Evolutionary conservation across 1,140 invertebrate species (phyloP), one percentile per base, ranked within the genome.

Genomic region (Drosophila subobscura): DNA sequence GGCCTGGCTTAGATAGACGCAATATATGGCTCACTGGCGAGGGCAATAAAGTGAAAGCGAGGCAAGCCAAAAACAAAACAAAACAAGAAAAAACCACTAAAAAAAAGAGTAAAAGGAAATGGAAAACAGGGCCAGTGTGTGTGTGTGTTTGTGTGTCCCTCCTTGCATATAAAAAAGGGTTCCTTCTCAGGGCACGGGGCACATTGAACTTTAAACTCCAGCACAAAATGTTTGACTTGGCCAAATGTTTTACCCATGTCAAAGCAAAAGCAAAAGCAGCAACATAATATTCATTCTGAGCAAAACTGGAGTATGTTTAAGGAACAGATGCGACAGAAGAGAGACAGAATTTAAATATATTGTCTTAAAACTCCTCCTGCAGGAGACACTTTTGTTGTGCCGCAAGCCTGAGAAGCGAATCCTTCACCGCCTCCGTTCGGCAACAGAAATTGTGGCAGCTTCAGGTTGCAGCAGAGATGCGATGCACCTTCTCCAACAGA

Each of bases 221-320:
- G 66, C 63, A 60, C 16, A 20, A 20, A 60, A 56, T 76, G 65
- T 83, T 68, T 73, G 47, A 41, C 58, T 46, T 41, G 47, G 46
- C 52, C 65, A 72, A 84, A 75, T 77, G 57, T n/a, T 78, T 83
- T 78, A 78, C 71, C 79, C 74, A 83, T 75, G 75, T 78, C 79
- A 83, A 71, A 76, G 22, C 40, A 22, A 20, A 74, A 59, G 46
- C 50, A 53, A 57, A 61, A 72, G 65, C 33, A 66, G 33, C 51
- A 59, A 79, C 47, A 55, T 52, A 64, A 70, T 70, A 56, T 41
- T 37, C 63, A 68, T 68, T 68, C 68, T 68, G 65, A 68, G 16
- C 16, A 55, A 64, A 74, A n/a, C n/a, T n/a, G n/a, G n/a, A n/a
- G n/a, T n/a, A n/a, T n/a, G n/a, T 44, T 33, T 40, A 40, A 41